Evolutionary conservation across 92 coral and sea anemone species (phyloP), one percentile per base, ranked within the genome.

Genomic region (Parazoanthus darwini): DNA sequence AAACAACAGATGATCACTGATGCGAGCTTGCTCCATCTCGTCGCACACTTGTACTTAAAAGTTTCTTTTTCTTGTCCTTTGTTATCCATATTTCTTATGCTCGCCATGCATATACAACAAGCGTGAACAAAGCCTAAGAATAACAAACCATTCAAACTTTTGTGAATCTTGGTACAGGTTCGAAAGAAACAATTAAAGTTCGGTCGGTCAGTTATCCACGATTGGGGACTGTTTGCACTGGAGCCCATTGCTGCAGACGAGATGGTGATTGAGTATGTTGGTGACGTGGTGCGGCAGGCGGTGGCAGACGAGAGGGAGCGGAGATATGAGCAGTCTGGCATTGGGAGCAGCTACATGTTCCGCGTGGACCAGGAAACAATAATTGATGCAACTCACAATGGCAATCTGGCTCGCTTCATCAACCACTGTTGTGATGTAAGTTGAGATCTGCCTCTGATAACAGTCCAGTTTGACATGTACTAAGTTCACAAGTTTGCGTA

Each of bases 211-310:
- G 91, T 95, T 39, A 97, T 97, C 82, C 99, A 97, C 85, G 99
- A 95, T 92, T 97, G 99, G 99, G 99, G 99, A 51, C 87, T 97
- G 87, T 94, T 97, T 70, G 99, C 99, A 43, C 90, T 95, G 81
- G 99, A 97, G 79, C 96, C 98, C 33, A 95, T 97, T 70, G 99
- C 98, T 10, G 98, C 98, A 11, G 99, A 97, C 78, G 99, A 97
- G 92, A 97, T 97, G 99, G 99, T 97, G n/a, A 97, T 96, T 14
- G 99, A 97, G 71, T 97, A 97, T 71, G 97, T 97, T 20, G 99
- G 99, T 13, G 99, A 97, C 59, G 92, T 97, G 80, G 96, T 97
- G 13, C 91, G 99, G 63, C 99, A 97, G 91, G 93, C 96, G 3
- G 94, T 97, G 72, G 99, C 99, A 15, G 99, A 97, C 79, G 91